Evolutionary conservation across 1,140 invertebrate genomes (phyloP), one percentile per base, ranked within the genome.

Genomic region (Zaprionus vittiger): DNA sequence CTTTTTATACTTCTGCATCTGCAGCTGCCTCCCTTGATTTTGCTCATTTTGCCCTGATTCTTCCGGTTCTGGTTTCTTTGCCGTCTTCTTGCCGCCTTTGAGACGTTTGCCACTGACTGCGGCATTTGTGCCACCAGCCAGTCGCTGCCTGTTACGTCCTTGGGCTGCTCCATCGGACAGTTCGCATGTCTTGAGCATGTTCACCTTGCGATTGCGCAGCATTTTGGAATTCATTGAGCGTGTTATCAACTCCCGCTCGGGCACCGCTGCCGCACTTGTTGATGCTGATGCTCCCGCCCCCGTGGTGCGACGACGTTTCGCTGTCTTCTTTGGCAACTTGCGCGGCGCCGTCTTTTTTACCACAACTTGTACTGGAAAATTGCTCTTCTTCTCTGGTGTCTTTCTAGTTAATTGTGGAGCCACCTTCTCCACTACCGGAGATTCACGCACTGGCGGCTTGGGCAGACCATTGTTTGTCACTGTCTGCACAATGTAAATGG

Each of bases 401-500:
- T 47, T 47, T 17, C 7, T 47, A 47, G 6, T 17, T 17, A 6
- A 1, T 12, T 14, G 47, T 4, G 20, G 47, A 12, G 22, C 6
- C 28, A 31, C 7, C 31, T 34, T 9, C 52, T 56, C 54, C 22
- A 20, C 14, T 37, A 9, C 41, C 44, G 11, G 24, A n/a, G 3
- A 20, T 4, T 12, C 17, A 31, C 12, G 28, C 14, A 11, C 15
- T 31, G 20, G 17, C 47, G 34, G 38, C 59, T 12, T 11, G 49
- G 37, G n/a, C 5, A 14, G 17, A 14, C 61, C 66, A 66, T 90
- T 79, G 22, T 77, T 77, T 14, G 47, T 24, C 28, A 83, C 56
- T 0, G 91, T 56, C 73, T 92, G 60, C 9, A 92, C 86, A 44
- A 92, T 92, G 56, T 80, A 92, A 17, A 92, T 92, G 28, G 83